These are phyloP conservation scores for Gymnopithys bicolor DNA, from an alignment of 2,797 vertebrate species.

Conservation along the genomic window DNA sequence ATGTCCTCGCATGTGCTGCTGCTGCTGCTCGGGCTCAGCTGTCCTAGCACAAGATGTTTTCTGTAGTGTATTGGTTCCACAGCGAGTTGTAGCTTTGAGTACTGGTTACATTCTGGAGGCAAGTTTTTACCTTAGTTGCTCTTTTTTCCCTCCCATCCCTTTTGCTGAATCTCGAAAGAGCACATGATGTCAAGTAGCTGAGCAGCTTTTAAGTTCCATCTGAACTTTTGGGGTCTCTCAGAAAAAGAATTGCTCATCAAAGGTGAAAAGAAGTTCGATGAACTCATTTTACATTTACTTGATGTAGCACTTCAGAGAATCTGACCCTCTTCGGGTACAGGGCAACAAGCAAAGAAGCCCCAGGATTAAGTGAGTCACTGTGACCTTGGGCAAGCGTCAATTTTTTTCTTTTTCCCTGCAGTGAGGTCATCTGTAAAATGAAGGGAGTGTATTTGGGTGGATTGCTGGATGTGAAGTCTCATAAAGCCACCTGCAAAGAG, in stretches of 20 bases:
- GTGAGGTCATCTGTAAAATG: background rate
- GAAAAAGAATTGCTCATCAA: background rate
- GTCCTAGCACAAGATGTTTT: rapidly evolving
- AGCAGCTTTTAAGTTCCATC: background rate
- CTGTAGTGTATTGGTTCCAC: rapidly evolving
- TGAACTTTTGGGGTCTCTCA: background rate
- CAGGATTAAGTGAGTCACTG: background rate
- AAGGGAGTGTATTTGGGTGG: background rate
- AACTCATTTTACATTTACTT: background rate
- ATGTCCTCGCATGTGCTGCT: rapidly evolving
- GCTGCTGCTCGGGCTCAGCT: background rate
- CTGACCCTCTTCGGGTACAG: background rate
- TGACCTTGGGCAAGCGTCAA: background rate
- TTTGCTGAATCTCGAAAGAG: background rate
- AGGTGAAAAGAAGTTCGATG: background rate
- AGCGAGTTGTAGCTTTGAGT: background rate
- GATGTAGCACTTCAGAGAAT: background rate
- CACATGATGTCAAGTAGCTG: background rate
- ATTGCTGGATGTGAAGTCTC: background rate
- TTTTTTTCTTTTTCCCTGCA: background rate
- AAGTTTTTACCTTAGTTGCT: background rate
- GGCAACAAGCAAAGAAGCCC: background rate
- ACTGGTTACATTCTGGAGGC: background rate
- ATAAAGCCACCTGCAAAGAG: background rate
- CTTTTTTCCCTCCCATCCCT: background rate